phyloP scores from a whole-genome alignment of 2,797 vertebrate genomes.

The Darevskia mixta region DNA sequence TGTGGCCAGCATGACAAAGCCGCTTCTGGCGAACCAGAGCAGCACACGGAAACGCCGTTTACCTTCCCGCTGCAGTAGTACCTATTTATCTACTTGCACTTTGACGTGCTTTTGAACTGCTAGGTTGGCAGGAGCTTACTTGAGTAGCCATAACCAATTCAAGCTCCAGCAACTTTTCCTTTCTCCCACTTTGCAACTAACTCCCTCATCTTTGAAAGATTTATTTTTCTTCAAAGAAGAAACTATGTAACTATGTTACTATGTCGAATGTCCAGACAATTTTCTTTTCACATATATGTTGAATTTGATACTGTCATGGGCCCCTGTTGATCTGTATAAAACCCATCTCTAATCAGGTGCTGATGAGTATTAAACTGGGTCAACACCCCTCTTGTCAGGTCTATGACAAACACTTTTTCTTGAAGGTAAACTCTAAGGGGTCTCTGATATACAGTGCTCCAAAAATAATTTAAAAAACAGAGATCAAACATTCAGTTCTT shows the following conservation, averaged over 20 bases:
- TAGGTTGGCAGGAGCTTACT: too few species aligned
- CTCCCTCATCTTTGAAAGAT: background rate
- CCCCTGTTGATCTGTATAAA: background rate
- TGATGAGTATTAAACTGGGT: background rate
- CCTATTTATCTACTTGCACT: too few species aligned
- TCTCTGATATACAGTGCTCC: background rate
- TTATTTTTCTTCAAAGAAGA: background rate
- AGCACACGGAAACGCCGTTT: too few species aligned
- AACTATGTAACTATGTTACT: background rate
- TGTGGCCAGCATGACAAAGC: too few species aligned
- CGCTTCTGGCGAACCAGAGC: too few species aligned
- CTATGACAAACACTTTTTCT: background rate
- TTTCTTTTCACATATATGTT: background rate
- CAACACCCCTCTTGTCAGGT: background rate
- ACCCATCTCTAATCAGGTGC: background rate
- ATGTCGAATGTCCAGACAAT: background rate
- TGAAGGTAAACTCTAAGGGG: background rate
- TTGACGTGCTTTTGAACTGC: too few species aligned
- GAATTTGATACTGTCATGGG: background rate
- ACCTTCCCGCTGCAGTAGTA: too few species aligned
- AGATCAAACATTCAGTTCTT: background rate
- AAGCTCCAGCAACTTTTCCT: background rate
- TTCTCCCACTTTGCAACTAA: background rate
- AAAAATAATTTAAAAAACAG: background rate
- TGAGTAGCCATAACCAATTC: background rate